phyloP scores from a whole-genome alignment of 2,113 vertebrate species.

The Mesoclemmys tuberculata region DNA sequence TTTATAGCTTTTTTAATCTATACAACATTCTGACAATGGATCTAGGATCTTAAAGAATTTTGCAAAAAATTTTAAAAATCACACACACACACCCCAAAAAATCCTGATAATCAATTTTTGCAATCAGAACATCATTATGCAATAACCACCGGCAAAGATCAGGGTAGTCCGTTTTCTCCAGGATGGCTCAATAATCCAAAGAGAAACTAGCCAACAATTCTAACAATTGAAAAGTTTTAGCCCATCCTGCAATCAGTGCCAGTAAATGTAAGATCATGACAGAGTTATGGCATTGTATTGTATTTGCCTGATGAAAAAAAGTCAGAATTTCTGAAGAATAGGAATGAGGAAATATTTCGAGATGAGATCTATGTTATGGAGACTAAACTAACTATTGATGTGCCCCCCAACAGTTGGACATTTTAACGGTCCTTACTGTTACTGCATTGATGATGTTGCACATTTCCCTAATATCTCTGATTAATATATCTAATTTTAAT shows the following conservation, averaged over 20 bases:
- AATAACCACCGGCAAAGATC: not conserved
- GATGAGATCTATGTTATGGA: not conserved
- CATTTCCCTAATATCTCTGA: not conserved
- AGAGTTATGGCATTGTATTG: not conserved
- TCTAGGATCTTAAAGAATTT: not conserved
- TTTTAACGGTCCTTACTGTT: not conserved
- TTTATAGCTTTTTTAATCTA: not conserved
- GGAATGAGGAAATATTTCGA: not conserved
- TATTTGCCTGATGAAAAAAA: not conserved
- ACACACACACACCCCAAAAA: not conserved
- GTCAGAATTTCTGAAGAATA: not conserved
- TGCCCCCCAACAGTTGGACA: not conserved
- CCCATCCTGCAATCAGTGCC: not conserved
- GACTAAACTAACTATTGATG: not conserved
- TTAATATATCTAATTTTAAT: not conserved
- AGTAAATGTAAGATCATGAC: not conserved
- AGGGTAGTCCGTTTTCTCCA: not conserved
- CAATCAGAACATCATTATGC: not conserved
- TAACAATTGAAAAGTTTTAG: not conserved
- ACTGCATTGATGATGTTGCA: not conserved
- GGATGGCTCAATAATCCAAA: not conserved
- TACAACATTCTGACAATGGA: not conserved
- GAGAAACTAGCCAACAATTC: not conserved
- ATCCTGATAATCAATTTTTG: not conserved
- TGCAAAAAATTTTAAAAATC: not conserved